phyloP scores from a whole-genome alignment of 1,140 invertebrate species.

The Tetranychus cinnabarinus region DNA sequence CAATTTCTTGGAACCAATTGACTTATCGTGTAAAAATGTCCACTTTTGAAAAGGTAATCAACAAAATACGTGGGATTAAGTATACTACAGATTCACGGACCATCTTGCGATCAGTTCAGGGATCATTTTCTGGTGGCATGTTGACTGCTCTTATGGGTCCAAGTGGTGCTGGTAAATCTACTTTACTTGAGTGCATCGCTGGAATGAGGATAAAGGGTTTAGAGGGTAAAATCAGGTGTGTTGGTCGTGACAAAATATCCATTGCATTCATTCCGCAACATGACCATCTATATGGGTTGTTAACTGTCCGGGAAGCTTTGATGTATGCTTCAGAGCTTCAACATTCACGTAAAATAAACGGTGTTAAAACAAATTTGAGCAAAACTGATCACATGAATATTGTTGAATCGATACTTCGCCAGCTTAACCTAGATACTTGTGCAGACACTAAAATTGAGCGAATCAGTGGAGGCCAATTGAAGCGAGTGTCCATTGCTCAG shows the following conservation, averaged over 20 bases:
- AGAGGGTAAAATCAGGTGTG: neutral
- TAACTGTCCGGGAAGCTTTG: conserved; percentile 72
- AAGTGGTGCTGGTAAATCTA: conserved; percentile 35
- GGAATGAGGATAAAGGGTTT: conserved; percentile 1
- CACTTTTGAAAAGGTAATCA: too few relatives aligned
- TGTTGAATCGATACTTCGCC: neutral
- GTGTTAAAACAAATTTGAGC: neutral
- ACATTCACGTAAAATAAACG: conserved; percentile 10
- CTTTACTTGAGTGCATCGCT: conserved; percentile 20
- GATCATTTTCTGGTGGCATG: conserved; percentile 17
- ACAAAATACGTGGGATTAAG: too few relatives aligned
- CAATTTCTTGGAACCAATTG: too few relatives aligned
- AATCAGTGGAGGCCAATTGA: conserved; percentile 3
- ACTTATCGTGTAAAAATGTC: too few relatives aligned
- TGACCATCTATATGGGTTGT: conserved; percentile 60
- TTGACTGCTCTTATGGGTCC: conserved; percentile 29
- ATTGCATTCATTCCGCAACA: conserved; percentile 33
- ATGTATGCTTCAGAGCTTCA: conserved; percentile 73
- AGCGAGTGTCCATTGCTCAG: conserved; percentile 6
- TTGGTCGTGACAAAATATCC: conserved; percentile 1
- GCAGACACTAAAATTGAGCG: neutral
- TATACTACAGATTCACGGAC: neutral
- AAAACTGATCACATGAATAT: neutral
- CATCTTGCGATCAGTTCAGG: neutral
- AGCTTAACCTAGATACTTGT: neutral